Percentiles rank a stretch among this genome's conserved stretches.
These are phyloP conservation scores for Malthinus flaveolus DNA, from an alignment of 2,888 invertebrate species.

Conservation along the genomic window DNA sequence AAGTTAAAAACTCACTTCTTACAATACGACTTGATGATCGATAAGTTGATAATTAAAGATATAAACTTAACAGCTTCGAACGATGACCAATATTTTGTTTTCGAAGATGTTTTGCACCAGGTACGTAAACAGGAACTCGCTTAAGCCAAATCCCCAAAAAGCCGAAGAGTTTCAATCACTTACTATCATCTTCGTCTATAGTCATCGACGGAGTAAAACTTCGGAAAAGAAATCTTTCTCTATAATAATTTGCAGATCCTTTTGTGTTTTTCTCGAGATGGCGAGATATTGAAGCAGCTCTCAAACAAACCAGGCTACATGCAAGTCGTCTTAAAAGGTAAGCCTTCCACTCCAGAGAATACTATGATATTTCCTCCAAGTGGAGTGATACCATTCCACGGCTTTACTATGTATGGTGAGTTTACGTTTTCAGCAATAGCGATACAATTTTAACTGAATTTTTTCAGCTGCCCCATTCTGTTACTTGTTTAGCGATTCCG, in stretches of 20 bases:
- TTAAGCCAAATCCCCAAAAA: no score
- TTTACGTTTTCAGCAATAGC: neutral
- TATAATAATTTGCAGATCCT: constrained; percentile 65
- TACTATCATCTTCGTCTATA: neutral
- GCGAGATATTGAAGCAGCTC: constrained; percentile 74
- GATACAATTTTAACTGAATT: neutral
- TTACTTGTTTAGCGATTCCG: constrained; percentile 88
- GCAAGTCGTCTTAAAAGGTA: constrained; percentile 75
- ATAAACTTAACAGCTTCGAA: constrained; percentile 95
- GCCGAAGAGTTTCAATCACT: no score
- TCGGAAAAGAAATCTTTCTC: neutral
- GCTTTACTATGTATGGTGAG: constrained; percentile 96
- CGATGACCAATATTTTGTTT: constrained; percentile 97
- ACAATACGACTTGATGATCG: constrained; percentile 89
- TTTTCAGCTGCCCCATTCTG: constrained; percentile 89
- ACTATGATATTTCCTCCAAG: constrained; percentile 87
- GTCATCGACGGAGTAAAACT: neutral
- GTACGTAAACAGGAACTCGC: constrained; percentile 57
- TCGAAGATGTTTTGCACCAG: constrained; percentile 94
- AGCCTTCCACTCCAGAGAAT: constrained; percentile 67
- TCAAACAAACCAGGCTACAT: constrained; percentile 67
- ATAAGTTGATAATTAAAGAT: constrained; percentile 94
- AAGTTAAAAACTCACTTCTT: constrained; percentile 80
- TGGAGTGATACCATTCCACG: constrained; percentile 95
- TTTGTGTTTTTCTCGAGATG: constrained; percentile 90